These are phyloP conservation scores for Drosophila nigrodunni DNA, from an alignment of 1,140 invertebrate species.

Conservation along the genomic window DNA sequence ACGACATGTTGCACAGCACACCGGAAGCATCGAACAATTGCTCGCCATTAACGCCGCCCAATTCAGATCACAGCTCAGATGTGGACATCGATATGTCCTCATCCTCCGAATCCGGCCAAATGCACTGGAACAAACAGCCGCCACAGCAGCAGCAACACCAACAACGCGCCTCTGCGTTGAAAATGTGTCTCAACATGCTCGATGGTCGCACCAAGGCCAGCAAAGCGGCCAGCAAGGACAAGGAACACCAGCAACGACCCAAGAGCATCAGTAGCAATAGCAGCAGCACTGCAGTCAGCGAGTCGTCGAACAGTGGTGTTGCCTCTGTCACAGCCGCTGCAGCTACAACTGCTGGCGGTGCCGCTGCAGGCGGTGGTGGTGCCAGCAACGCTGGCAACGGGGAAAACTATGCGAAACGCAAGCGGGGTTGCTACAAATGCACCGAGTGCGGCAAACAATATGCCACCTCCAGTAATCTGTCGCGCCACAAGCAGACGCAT, in stretches of 20 bases:
- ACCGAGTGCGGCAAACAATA: slow-evolving; percentile 98
- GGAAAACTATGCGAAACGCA: slow-evolving; percentile 88
- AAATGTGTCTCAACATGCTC: slow-evolving; percentile 76
- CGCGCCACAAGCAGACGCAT: slow-evolving; percentile 98
- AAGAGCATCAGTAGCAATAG: slow-evolving; percentile 41
- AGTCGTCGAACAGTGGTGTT: slow-evolving; percentile 10
- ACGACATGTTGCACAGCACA: slow-evolving; percentile 61
- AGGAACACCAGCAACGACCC: slow-evolving; percentile 47
- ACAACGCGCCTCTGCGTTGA: slow-evolving; percentile 61
- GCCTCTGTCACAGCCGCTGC: background rate
- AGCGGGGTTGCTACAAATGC: slow-evolving; percentile 92
- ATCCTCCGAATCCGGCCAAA: slow-evolving; percentile 84
- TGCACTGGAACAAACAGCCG: slow-evolving; percentile 61
- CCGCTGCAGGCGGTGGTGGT: slow-evolving; percentile 4
- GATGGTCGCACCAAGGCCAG: slow-evolving; percentile 84
- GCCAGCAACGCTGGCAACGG: slow-evolving; percentile 47
- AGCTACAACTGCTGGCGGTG: background rate
- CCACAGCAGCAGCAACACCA: slow-evolving; percentile 29
- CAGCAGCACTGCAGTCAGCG: slow-evolving; percentile 69
- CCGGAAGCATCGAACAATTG: slow-evolving; percentile 75
- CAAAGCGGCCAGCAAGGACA: slow-evolving; percentile 71
- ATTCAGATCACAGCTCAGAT: slow-evolving; percentile 90
- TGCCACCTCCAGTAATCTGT: slow-evolving; percentile 98
- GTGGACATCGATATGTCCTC: slow-evolving; percentile 86
- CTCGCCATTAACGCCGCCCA: slow-evolving; percentile 88